Evolutionary conservation across 2,113 vertebrate species (phyloP).

Genomic region (Gulo gulo): DNA sequence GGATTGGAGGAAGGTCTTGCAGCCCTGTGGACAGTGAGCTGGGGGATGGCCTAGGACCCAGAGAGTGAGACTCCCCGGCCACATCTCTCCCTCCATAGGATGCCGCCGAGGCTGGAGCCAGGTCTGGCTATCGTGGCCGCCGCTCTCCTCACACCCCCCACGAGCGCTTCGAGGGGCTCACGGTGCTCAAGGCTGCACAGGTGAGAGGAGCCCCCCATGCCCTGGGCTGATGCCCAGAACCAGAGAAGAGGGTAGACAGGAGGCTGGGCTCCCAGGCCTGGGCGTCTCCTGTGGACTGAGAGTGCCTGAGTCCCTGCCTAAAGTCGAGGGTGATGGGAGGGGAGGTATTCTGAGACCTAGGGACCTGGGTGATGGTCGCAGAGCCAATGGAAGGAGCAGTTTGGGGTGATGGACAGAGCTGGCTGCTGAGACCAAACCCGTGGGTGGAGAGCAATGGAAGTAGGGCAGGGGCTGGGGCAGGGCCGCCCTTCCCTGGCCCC

Average conservation of each 20-base stretch:
- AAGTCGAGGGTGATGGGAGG: not conserved
- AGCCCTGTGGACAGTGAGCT: not conserved
- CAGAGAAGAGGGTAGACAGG: not conserved
- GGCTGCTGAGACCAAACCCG: not conserved
- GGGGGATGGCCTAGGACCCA: not conserved
- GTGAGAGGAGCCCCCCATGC: conserved; percentile 73
- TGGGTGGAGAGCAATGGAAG: not conserved
- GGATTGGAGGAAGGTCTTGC: not conserved
- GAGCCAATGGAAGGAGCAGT: not conserved
- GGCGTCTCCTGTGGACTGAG: not conserved
- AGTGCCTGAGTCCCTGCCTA: not conserved
- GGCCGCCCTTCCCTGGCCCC: not conserved
- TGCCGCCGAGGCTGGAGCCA: conserved; percentile 88
- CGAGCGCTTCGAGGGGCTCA: conserved; percentile 95
- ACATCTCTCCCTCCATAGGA: conserved; percentile 67
- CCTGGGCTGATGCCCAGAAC: not conserved
- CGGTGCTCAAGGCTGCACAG: conserved; percentile 89
- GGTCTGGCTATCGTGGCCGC: conserved; percentile 86
- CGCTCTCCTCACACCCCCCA: conserved; percentile 95
- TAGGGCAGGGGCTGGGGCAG: not conserved
- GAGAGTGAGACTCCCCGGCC: too few relatives aligned
- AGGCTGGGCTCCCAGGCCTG: not conserved
- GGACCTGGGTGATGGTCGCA: not conserved
- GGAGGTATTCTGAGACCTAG: too few relatives aligned
- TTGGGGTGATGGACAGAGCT: not conserved